phyloP scores from a whole-genome alignment of 2,888 invertebrate species.

The Parnassius smintheus region DNA sequence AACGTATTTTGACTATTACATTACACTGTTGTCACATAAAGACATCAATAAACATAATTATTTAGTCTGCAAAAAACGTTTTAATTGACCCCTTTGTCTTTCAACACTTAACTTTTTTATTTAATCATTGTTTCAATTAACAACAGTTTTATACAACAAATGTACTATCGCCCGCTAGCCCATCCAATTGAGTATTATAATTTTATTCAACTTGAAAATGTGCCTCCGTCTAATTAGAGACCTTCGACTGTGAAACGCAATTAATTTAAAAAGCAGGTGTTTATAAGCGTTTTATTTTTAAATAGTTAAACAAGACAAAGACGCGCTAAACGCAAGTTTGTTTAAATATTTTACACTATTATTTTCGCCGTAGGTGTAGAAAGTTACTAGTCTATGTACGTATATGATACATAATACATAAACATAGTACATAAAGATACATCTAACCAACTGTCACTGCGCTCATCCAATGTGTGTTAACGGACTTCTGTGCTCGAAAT shows the following conservation, averaged over 20 bases:
- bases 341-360: neutral
- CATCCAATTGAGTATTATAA: conserved; percentile 11
- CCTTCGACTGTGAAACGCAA: conserved; percentile 8
- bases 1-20: too few species aligned
- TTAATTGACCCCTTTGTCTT: too few species aligned
- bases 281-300: neutral
- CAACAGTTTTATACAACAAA: neutral
- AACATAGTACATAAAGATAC: too few species aligned
- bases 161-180: neutral
- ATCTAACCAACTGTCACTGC: too few species aligned
- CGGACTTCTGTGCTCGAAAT: too few species aligned
- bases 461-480: too few species aligned
- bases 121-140: neutral
- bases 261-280: conserved; percentile 20
- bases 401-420: too few species aligned
- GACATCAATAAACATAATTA: too few species aligned
- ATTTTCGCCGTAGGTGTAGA: neutral
- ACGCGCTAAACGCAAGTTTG: neutral
- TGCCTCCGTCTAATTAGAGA: conserved; percentile 13
- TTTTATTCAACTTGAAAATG: conserved; percentile 18
- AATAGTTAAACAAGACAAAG: neutral
- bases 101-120: too few species aligned
- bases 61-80: too few species aligned
- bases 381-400: too few species aligned
- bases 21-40: too few species aligned